Conservation (phyloP, 2,888 invertebrate genomes). For the Myopa tessellatipennis region DNA sequence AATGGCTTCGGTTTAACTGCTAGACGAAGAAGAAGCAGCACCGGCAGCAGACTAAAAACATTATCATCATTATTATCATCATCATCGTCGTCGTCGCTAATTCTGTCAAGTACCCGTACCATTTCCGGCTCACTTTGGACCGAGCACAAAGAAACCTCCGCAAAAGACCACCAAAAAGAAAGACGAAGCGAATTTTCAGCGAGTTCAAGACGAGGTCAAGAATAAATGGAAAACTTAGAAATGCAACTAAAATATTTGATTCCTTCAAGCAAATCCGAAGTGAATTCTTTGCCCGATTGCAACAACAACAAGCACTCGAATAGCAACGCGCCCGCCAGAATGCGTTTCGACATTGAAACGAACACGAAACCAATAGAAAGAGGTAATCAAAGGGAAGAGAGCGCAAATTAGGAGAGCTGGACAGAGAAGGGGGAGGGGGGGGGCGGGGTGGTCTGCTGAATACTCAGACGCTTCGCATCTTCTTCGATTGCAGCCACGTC, state of each 20-base stretch:
- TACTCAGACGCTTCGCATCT: not conserved
- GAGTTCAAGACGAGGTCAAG: conserved; percentile 3
- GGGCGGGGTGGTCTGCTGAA: not conserved
- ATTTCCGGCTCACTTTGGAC: not conserved
- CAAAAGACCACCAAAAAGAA: not conserved
- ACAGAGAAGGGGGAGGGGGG: not conserved
- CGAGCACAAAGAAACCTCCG: not conserved
- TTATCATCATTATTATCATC: no score
- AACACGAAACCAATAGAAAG: conserved; percentile 6
- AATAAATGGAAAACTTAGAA: not conserved
- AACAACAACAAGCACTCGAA: not conserved
- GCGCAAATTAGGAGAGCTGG: conserved; percentile 8
- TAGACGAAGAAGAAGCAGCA: no score
- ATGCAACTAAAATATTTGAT: not conserved
- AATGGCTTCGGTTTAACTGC: no score
- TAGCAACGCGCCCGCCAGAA: not conserved
- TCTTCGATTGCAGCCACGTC: not conserved
- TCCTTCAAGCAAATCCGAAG: conserved; percentile 1
- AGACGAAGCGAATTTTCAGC: not conserved
- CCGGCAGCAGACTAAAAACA: no score
- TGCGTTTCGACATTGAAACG: conserved; percentile 17
- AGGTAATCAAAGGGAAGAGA: not conserved
- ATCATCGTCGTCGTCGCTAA: no score
- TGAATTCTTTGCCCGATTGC: not conserved
- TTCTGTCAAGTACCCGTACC: no score